Evolutionary conservation across 2,113 vertebrate species (phyloP), one percentile per base, ranked within the genome.

Genomic region (Burhinus oedicnemus): DNA sequence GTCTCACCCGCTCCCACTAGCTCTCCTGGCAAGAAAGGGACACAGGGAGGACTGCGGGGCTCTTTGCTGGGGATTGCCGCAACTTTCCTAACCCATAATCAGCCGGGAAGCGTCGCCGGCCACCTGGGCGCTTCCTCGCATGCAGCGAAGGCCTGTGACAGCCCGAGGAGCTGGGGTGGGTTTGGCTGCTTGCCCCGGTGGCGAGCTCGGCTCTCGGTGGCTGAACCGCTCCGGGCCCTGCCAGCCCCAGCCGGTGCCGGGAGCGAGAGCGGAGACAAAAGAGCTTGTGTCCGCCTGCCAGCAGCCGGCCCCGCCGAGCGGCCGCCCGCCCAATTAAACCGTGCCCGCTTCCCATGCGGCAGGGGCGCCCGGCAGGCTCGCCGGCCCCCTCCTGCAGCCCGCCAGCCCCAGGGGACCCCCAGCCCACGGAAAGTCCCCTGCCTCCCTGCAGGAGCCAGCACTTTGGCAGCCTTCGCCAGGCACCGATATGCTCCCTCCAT

Each of bases 221-320:
- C 95, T 96, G 94, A 89, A 83, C 93, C 80, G 23, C 95, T 90
- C 86, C 19, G 55, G 95, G 95, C 86, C 83, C 89, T 95, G 95
- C 95, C 96, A 97, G 95, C 94, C 95, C 89, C 95, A 95, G 89
- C 93, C 95, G n/a, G 95, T 94, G 96, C 89, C 82, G 95, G 79
- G 78, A 93, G 94, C 51, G 89, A 89, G 89, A 96, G 80, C 5
- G 4, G 87, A 97, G 91, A 97, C 96, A 96, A 97, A 97, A 97
- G 96, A 83, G 61, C 95, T 93, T 97, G 96, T 97, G 96, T 97
- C 96, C 95, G 34, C 83, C 95, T 97, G 96, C 96, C 96, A 97
- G 95, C 93, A 96, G 95, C 96, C 88, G 44, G 95, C 96, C 96
- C 92, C 90, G 91, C 95, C 87, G 93, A 65, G 77, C 93, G 81